Percentiles rank a stretch among this genome's conserved stretches.
Evolutionary conservation across 2,113 vertebrate species (phyloP).

Genomic region (Zapus hudsonius): DNA sequence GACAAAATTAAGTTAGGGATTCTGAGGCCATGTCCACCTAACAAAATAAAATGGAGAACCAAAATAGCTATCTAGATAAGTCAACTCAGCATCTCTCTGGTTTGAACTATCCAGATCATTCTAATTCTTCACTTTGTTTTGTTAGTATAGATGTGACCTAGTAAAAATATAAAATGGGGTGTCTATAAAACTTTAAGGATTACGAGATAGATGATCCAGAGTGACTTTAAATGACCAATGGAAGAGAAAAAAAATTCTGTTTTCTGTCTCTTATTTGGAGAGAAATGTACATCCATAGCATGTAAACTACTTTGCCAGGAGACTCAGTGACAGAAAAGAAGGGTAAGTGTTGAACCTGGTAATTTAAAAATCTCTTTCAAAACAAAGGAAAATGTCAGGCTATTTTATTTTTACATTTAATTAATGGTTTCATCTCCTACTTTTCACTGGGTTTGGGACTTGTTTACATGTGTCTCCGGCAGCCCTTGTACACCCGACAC

Average conservation of each 20-base stretch:
- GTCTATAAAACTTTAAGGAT: constrained; percentile 73
- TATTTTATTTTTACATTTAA: constrained; percentile 79
- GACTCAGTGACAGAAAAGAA: constrained; percentile 27
- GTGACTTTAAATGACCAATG: constrained; percentile 21
- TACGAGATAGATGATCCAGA: constrained; percentile 28
- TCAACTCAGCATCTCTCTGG: neutral
- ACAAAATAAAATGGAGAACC: constrained; percentile 72
- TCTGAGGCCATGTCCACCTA: constrained; percentile 74
- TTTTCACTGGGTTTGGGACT: constrained; percentile 26
- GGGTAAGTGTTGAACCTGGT: constrained; percentile 43
- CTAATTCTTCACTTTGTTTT: constrained; percentile 74
- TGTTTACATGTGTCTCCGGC: constrained; percentile 58
- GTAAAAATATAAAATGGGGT: constrained; percentile 57
- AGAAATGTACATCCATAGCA: neutral
- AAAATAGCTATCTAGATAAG: constrained; percentile 53
- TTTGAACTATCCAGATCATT: constrained; percentile 56
- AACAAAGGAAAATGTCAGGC: constrained; percentile 69
- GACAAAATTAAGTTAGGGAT: constrained; percentile 75
- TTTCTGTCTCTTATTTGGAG: neutral
- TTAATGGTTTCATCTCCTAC: constrained; percentile 59
- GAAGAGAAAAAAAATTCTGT: neutral
- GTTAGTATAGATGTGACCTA: constrained; percentile 77
- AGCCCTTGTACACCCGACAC: neutral
- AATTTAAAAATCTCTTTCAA: constrained; percentile 73
- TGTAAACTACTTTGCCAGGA: neutral